phyloP scores from a whole-genome alignment of 1,140 invertebrate species.

The Calliphora vicina region DNA sequence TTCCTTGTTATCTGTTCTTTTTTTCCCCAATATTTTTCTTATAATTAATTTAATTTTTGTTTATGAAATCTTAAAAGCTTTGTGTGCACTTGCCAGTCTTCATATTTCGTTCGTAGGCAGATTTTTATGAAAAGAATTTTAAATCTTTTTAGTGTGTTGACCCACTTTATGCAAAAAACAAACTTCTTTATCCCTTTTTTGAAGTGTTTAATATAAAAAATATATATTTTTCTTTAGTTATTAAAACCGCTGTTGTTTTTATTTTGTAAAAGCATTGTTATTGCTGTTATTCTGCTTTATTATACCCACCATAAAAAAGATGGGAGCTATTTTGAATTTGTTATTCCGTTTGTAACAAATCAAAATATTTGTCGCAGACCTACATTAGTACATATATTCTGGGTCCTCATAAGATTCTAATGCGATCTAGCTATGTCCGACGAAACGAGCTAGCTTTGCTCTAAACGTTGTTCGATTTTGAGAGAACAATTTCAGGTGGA shows the following conservation, averaged over 20 bases:
- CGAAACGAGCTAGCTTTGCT: no score
- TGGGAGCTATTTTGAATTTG: no score
- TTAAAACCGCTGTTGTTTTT: background rate
- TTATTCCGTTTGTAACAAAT: no score
- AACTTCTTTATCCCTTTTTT: constrained; percentile 10
- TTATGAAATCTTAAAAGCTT: background rate
- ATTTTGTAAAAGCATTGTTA: background rate
- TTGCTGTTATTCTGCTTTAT: background rate
- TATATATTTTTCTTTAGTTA: background rate
- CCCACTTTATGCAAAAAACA: constrained; percentile 1
- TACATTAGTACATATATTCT: no score
- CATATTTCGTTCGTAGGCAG: background rate
- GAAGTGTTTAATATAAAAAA: background rate
- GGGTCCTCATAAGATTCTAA: no score
- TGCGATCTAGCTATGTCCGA: no score
- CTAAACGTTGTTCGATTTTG: no score
- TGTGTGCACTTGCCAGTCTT: background rate
- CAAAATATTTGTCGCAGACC: no score
- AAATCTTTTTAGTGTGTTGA: constrained; percentile 12
- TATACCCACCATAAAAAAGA: background rate
- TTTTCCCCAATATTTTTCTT: background rate
- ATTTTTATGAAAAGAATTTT: background rate
- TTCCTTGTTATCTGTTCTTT: background rate
- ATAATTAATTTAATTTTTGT: background rate
- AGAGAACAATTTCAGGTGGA: no score